A percentile compares a stretch with the other conserved stretches of the same genome.
Conservation (phyloP, 2,797 vertebrate genomes). For the Phrynocephalus forsythii region DNA sequence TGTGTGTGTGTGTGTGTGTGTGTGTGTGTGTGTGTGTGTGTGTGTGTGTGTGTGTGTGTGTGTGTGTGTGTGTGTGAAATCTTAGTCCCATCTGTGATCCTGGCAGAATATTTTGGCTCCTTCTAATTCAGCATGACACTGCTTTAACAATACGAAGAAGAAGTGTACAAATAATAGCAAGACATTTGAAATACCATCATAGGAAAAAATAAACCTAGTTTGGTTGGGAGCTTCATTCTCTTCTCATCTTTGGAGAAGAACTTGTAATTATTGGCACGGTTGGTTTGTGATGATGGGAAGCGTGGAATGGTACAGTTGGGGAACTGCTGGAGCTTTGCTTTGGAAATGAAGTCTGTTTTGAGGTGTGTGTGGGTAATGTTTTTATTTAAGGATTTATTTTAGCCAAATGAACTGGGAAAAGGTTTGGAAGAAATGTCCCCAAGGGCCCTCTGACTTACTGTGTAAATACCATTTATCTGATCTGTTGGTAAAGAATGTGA, state of each 20-base stretch:
- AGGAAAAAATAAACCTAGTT: background rate
- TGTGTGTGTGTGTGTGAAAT: too few species aligned
- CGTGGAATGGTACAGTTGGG: background rate
- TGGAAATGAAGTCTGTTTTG: background rate
- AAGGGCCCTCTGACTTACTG: background rate
- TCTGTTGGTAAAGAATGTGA: too few species aligned
- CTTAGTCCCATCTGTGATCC: background rate
- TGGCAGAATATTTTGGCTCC: background rate
- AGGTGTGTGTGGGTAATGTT: background rate
- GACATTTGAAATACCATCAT: too few species aligned
- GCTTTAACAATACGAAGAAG: too few species aligned
- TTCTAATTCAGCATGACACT: background rate
- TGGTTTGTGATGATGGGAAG: background rate
- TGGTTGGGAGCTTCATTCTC: background rate
- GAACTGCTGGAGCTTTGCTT: background rate
- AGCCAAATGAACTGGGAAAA: background rate
- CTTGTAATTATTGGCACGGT: background rate
- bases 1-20: too few species aligned
- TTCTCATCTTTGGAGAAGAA: too few species aligned
- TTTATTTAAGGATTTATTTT: background rate
- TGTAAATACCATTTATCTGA: background rate
- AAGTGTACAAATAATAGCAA: background rate
- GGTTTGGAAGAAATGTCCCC: background rate
- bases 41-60: too few species aligned
- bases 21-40: too few species aligned